A percentile compares a stretch with the other conserved stretches of the same genome.
Conservation (phyloP, 2,888 invertebrate genomes). For the Platerodrilus igneus region DNA sequence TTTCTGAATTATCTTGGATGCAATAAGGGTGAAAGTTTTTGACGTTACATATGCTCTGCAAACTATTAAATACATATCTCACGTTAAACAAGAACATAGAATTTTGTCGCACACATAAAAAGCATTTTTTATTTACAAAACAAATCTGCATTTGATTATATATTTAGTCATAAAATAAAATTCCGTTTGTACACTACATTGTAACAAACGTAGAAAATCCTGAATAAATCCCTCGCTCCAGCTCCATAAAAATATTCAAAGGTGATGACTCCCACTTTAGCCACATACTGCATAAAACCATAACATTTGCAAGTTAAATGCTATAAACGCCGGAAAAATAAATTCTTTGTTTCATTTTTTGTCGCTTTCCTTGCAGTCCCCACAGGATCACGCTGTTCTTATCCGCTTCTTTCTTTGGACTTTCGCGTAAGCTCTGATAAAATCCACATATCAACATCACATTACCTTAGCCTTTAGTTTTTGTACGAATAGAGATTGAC, state of each 20-base stretch:
- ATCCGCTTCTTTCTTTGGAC: conserved; percentile 29
- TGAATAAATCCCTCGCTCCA: too few species aligned
- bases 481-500: conserved; percentile 14
- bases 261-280: conserved; percentile 49
- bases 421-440: conserved; percentile 32
- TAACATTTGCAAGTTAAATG: conserved; percentile 53
- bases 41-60: too few species aligned
- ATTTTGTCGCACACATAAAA: too few species aligned
- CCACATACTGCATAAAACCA: conserved; percentile 46
- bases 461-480: conserved; percentile 27
- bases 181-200: too few species aligned
- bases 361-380: conserved; percentile 18
- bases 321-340: conserved; percentile 46
- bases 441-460: conserved; percentile 40
- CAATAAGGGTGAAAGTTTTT: too few species aligned
- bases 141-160: too few species aligned
- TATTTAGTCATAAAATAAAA: too few species aligned
- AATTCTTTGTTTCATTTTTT: conserved; percentile 47
- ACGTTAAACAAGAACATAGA: too few species aligned
- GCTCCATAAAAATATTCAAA: conserved; percentile 49
- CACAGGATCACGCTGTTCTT: conserved; percentile 26
- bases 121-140: too few species aligned
- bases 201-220: too few species aligned
- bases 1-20: too few species aligned
- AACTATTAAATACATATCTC: too few species aligned